Evolutionary conservation across 2,113 vertebrate genomes (phyloP).

Genomic region (Archocentrus centrarchus): DNA sequence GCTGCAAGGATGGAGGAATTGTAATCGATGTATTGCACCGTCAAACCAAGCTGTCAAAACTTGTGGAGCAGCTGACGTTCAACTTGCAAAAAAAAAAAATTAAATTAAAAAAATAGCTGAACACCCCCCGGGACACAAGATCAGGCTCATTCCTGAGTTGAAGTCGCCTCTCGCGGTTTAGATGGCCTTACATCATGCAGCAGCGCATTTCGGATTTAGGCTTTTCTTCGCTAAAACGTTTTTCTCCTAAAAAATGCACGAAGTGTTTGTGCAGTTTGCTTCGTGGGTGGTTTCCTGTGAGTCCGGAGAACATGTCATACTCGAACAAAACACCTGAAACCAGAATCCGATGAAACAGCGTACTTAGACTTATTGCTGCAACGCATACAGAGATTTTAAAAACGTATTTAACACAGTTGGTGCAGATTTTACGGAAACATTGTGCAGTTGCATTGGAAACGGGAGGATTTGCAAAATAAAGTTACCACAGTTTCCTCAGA

Average conservation of each 20-base stretch:
- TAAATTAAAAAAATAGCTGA: not conserved
- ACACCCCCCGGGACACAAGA: not conserved
- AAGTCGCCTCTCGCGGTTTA: not conserved
- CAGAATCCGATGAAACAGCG: not conserved
- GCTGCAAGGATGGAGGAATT: conserved; percentile 75
- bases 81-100: accelerated
- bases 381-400: not conserved
- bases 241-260: not conserved
- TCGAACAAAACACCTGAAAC: not conserved
- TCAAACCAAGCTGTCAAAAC: conserved; percentile 60
- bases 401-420: not conserved
- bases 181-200: not conserved
- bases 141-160: not conserved
- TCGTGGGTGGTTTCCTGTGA: not conserved
- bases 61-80: not conserved
- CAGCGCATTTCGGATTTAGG: not conserved
- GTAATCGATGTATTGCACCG: conserved; percentile 81
- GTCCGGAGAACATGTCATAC: not conserved
- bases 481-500: not conserved
- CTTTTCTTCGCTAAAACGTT: not conserved
- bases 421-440: not conserved
- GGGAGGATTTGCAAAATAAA: not conserved
- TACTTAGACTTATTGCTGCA: not conserved
- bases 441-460: not conserved
- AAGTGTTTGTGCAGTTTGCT: not conserved